Base-by-base conservation (phyloP, 2,797 vertebrate species). In the Rhabdomys pumilio region DNA sequence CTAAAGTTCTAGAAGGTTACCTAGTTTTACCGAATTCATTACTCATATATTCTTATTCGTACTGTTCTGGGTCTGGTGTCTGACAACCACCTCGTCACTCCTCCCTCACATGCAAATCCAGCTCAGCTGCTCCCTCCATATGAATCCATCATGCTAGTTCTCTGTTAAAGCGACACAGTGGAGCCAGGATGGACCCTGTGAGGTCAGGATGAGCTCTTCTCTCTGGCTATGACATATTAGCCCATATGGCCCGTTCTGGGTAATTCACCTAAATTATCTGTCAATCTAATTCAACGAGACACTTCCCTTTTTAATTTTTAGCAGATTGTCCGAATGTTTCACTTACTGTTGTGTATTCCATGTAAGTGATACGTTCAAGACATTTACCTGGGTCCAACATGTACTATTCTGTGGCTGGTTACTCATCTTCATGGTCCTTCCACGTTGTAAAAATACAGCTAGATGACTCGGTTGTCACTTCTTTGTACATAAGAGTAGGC, bases 261-360 rank as follows among this genome's bases (percentile, higher is more conserved):
- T 77, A 72, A 91, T 75, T 93, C 38, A 3, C 10, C 13, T 38
- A 95, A 97, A 89, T 50, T 29, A 93, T 72, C 41, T 69, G 15
- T 87, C 26, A 5, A 55, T 76, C 86, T 29, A 84, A 83, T 53
- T 77, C 38, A 47, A 73, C 85, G 96, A 38, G 67, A 90, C 93
- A 65, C 31, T 59, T 81, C 17, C 29, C 34, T 61, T 89, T 91
- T 93, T 19, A 87, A 82, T 95, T 26, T 89, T 69, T 85, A 34
- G 41, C 57, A 61, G 92, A 67, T 59, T 94, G 59, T 50, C 67
- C 75, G 11, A 8, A 92, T 88, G 90, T 89, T 83, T 9, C 76
- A 83, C 69, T 81, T 95, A 96, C 92, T 88, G 5, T 57, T 53
- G 41, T 44, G 22, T 61, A 75, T 75, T 26, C 90, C 67, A 88